phyloP scores from a whole-genome alignment of 2,113 vertebrate genomes.

The Morone saxatilis region DNA sequence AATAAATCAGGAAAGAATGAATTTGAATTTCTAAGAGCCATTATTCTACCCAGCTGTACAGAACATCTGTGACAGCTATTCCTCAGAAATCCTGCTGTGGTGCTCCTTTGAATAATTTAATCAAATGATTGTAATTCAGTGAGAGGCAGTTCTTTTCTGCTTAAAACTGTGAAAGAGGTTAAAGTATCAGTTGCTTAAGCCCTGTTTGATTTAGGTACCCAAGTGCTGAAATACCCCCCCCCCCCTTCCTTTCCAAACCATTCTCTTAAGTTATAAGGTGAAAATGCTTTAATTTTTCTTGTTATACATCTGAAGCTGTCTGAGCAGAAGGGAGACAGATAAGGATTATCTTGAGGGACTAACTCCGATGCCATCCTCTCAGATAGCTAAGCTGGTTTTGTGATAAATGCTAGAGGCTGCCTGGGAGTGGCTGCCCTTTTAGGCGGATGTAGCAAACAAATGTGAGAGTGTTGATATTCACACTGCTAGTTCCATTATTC shows the following conservation, averaged over 20 bases:
- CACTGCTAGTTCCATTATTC: slow-evolving; percentile 50
- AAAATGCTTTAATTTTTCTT: slow-evolving; percentile 18
- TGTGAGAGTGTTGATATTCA: slow-evolving; percentile 56
- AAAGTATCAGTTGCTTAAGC: slow-evolving; percentile 28
- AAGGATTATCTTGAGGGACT: slow-evolving; percentile 24
- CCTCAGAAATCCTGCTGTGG: slow-evolving; percentile 13
- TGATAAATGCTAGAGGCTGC: slow-evolving; percentile 64
- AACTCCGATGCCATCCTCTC: slow-evolving; percentile 27
- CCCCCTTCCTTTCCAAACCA: not conserved
- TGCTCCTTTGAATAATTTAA: slow-evolving; percentile 49
- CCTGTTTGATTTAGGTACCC: slow-evolving; percentile 33
- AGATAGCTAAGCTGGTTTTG: slow-evolving; percentile 33
- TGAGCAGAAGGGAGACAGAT: slow-evolving; percentile 7
- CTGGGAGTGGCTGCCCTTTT: slow-evolving; percentile 66
- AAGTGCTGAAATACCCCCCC: not conserved
- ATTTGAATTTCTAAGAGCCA: slow-evolving; percentile 32
- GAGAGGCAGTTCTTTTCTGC: slow-evolving; percentile 1
- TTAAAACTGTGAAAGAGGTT: slow-evolving; percentile 19
- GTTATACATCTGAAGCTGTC: slow-evolving; percentile 2
- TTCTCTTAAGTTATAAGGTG: not conserved
- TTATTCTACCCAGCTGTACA: slow-evolving; percentile 39
- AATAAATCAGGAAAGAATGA: slow-evolving; percentile 17
- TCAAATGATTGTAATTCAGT: slow-evolving; percentile 47
- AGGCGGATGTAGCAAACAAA: slow-evolving; percentile 53
- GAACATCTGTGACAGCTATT: slow-evolving; percentile 31